A percentile compares a stretch with the other conserved stretches of the same genome.
Conservation (phyloP, 2,113 vertebrate genomes). For the Phalacrocorax brasilianus region DNA sequence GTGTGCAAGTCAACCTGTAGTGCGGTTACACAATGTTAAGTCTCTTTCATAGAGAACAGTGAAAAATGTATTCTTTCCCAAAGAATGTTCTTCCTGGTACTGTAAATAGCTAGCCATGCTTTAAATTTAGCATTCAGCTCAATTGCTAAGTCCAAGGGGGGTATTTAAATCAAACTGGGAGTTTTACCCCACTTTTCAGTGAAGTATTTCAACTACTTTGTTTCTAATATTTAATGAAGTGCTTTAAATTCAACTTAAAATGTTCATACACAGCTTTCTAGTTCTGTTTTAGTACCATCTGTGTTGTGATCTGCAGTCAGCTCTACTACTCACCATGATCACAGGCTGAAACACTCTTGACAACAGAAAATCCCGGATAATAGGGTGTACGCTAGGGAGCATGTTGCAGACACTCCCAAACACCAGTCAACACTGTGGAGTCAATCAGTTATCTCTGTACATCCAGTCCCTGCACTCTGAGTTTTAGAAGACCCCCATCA, state of each 20-base stretch:
- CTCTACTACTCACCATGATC: not conserved
- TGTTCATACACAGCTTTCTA: not conserved
- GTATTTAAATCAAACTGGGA: not conserved
- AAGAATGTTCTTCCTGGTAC: not conserved
- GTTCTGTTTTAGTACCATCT: not conserved
- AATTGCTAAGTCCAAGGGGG: not conserved
- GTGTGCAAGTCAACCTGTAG: not conserved
- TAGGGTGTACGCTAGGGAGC: fast-evolving
- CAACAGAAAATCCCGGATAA: not conserved
- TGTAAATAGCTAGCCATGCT: not conserved
- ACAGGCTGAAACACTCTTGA: not conserved
- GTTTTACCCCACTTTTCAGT: not conserved
- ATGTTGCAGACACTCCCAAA: not conserved
- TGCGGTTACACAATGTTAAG: not conserved
- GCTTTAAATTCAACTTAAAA: not conserved
- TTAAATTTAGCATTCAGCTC: not conserved
- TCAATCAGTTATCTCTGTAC: not conserved
- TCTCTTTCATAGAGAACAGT: not conserved
- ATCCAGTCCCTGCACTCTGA: not conserved
- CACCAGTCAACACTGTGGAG: not conserved
- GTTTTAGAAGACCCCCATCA: not conserved
- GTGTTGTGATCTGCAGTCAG: not conserved
- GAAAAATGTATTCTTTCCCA: not conserved
- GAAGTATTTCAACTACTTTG: not conserved
- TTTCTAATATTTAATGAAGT: not conserved